Evolutionary conservation across 1,140 invertebrate species (phyloP).

Genomic region (Zaprionus inermis): DNA sequence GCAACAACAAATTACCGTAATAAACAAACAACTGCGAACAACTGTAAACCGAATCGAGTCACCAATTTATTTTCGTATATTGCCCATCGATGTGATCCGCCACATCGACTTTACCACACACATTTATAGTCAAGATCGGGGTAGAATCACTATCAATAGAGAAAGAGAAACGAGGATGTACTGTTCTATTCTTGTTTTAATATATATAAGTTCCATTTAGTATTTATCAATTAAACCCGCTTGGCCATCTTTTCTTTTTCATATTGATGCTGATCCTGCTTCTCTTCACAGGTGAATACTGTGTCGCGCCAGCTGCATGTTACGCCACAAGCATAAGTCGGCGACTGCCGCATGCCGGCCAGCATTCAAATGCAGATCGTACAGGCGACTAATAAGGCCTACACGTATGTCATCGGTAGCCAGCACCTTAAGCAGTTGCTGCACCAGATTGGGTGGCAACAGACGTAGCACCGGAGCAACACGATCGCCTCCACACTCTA

Average conservation of each 20-base stretch:
- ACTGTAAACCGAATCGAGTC: constrained; percentile 52
- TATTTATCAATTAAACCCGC: constrained; percentile 41
- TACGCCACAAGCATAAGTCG: constrained; percentile 91
- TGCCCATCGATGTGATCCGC: constrained; percentile 3
- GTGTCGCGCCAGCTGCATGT: constrained; percentile 88
- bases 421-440: constrained; percentile 90
- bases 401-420: constrained; percentile 79
- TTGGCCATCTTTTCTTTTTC: neutral
- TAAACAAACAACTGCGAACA: constrained; percentile 62
- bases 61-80: constrained; percentile 39
- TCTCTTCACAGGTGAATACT: constrained; percentile 71
- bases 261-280: neutral
- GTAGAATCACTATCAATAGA: constrained; percentile 1
- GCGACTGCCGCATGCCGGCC: constrained; percentile 92
- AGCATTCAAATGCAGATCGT: constrained; percentile 89
- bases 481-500: constrained; percentile 91
- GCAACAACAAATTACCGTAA: constrained; percentile 74
- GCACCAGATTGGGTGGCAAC: constrained; percentile 91
- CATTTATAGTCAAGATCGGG: constrained; percentile 1
- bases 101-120: neutral
- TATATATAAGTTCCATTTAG: constrained; percentile 46
- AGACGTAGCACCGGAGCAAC: constrained; percentile 91
- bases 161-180: constrained; percentile 23
- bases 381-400: constrained; percentile 86
- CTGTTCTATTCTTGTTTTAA: constrained; percentile 46